Base-by-base conservation (phyloP, 2,797 vertebrate species). In the Lepus oiostolus region DNA sequence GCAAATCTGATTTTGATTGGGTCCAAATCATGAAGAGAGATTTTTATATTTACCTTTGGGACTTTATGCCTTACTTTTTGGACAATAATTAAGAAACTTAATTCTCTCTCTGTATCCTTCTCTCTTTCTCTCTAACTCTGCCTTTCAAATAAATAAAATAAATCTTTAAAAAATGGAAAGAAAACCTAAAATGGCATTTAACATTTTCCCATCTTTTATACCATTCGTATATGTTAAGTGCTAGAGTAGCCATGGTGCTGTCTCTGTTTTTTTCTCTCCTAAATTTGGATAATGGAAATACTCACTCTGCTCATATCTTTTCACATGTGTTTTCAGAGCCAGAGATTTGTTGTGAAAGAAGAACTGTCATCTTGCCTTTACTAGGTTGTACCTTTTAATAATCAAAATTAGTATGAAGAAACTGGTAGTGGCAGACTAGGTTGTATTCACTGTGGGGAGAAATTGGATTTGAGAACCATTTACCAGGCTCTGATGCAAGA, bases 31-130 rank as follows among this genome's bases (percentile, higher is more conserved):
- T 68, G 54, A 86, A 76, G 19, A 54, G 14, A 88, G 65, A 86
- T 76, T 87, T 95, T 91, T 85, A 2, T 90, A 12, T 80, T 89
- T 94, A 74, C 42, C 24, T 85, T 87, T 54, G 87, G 42, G 72
- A 70, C 12, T 54, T 75, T 63, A 22, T 54, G 32, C 32, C 32
- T 91, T 63, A 32, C 19, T 50, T 70, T 91, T 65, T 63, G 30
- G 67, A 52, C 38, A 74, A 2, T n/a, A 62, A 22, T 84, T 82
- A 38, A 38, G 24, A 84, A 63, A 70, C 42, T 32, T 80, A 35
- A 35, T 17, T 70, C 68, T n/a, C 17, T 70, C 67, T 70, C 32
- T 47, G 42, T 47, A 47, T 47, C 42, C 42, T 47, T 47, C 42
- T 47, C 42, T 47, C 42, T 9, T 35, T 35, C 42, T 47, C 42